Evolutionary conservation across 1,140 invertebrate species (phyloP), one percentile per base, ranked within the genome.

Genomic region (Atta cephalotes): DNA sequence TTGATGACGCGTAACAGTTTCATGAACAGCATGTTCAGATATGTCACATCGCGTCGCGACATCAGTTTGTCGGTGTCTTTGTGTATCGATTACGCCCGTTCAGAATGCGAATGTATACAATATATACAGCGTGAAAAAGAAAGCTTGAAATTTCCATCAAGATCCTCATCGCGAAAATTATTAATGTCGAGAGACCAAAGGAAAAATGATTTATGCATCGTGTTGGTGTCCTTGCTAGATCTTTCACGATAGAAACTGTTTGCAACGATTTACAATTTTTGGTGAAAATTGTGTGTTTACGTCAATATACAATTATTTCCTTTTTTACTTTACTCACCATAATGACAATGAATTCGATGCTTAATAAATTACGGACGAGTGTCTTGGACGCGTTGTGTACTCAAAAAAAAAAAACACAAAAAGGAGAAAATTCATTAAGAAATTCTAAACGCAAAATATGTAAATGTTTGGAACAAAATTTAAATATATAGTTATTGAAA

Each of bases 311-410:
- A 58, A 87, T 45, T 45, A 56, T 66, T 18, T 82, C 35, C 6
- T n/a, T 63, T 21, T 21, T 63, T 70, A 53, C 76, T 88, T 71
- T 88, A 91, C 91, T 91, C 85, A 92, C 91, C 91, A 87, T 85
- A 78, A 63, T 16, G 25, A 62, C 31, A 81, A 87, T n/a, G 7
- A 91, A 85, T 70, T 77, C 72, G 86, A 60, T 35, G 90, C 65
- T 88, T 89, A 86, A 87, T 78, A 78, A 25, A 53, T 49, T 86
- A 89, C 12, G 31, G 86, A 14, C 25, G 85, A 77, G 35, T 79
- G 86, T 87, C 51, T 78, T 74, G 66, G 62, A 63, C 77, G 66
- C 66, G 58, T 71, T 25, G 90, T 89, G 71, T 80, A 85, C 80
- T 89, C 92, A 70, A 28, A 86, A 81, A 25, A 25, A 63, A 63